Percentiles rank a stretch among this genome's conserved stretches.
phyloP scores from a whole-genome alignment of 2,113 vertebrate genomes.

The Boleophthalmus pectinirostris region DNA sequence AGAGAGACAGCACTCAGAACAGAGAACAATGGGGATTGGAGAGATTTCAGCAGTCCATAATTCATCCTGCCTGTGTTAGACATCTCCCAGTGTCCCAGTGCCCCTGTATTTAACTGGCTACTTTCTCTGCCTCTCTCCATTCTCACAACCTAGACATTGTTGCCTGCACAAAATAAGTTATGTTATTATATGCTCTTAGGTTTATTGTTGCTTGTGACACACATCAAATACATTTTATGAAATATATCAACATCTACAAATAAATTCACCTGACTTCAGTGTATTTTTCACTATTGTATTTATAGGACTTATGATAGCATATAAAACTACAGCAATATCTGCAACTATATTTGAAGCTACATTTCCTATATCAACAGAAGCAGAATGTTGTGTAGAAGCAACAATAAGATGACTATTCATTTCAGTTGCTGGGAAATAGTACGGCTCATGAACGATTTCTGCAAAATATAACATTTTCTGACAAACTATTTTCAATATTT shows the following conservation, averaged over 20 bases:
- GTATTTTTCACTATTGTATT: not conserved
- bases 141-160: not conserved
- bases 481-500: too few species aligned
- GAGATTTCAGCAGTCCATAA: constrained; percentile 54
- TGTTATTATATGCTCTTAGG: not conserved
- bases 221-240: not conserved
- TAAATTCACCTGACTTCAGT: not conserved
- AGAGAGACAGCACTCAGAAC: constrained; percentile 27
- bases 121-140: not conserved
- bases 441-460: not conserved
- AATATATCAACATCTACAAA: not conserved
- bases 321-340: too few species aligned
- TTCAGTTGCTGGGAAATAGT: not conserved
- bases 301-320: not conserved
- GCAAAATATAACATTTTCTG: too few species aligned
- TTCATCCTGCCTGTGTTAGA: constrained; percentile 49
- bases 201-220: not conserved
- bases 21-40: constrained; percentile 56
- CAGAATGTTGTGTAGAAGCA: not conserved
- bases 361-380: not conserved
- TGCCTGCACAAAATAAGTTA: constrained; percentile 3
- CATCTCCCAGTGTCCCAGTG: constrained; percentile 14
- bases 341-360: not conserved
- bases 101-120: constrained; percentile 22
- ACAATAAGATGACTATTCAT: not conserved